Base-by-base conservation (phyloP, 2,797 vertebrate genomes). In the Cottoperca gobio region DNA sequence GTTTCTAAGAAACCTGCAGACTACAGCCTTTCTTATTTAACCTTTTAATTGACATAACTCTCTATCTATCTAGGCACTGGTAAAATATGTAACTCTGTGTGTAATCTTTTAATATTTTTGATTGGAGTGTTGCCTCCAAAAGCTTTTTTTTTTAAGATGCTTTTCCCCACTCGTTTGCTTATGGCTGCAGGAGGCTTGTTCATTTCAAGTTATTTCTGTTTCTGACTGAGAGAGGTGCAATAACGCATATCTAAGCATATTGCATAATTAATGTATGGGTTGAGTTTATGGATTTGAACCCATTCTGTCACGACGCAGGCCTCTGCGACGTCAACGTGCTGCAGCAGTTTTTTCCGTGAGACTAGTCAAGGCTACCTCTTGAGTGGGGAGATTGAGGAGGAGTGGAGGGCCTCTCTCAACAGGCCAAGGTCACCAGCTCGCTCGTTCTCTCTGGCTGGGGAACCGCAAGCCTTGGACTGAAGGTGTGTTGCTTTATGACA, bases 351-450 rank as follows among this genome's bases (percentile, higher is more conserved):
- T 86, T 85, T 83, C 63, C 76, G 53, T 78, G 64, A 57, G 73
- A 57, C 40, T 43, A 42, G 78, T 73, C 61, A 58, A 82, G 73
- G 73, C 53, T 81, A 53, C 46, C 81, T 83, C 76, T 9, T 28
- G 78, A 84, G 79, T 76, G 49, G 66, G 14, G 59, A 73, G 75
- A 70, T 17, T 61, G 85, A 86, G 65, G 75, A 83, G 76, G 80
- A 79, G 63, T 63, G 35, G 62, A 81, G 76, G 67, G 53, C 52
- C 71, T 81, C 86, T 84, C 65, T 46, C 82, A 84, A 77, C 77
- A 67, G 19, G 24, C 74, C 88, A 88, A 89, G 89, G 89, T 85
- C 82, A 79, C 52, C 64, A 24, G 61, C 73, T 76, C 17, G 2
- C 69, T 61, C 2, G 5, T 40, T 79, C 60, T 58, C 35, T 74